phyloP scores from a whole-genome alignment of 2,888 invertebrate genomes.

The Cerceris rybyensis region DNA sequence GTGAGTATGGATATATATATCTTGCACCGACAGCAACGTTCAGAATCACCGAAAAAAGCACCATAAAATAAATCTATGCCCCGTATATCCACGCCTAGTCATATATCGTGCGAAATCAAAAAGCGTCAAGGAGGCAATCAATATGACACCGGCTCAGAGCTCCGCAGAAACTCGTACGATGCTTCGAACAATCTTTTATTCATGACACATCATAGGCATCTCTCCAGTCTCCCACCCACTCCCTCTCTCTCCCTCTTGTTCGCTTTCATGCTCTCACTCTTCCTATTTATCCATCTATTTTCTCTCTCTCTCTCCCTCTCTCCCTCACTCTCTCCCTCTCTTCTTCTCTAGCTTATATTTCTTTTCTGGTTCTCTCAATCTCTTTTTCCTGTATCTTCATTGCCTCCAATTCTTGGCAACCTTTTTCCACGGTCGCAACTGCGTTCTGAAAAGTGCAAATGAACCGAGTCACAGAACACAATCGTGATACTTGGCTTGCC shows the following conservation, averaged over 20 bases:
- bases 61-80: slow-evolving; percentile 25
- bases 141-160: slow-evolving; percentile 20
- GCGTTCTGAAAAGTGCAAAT: too few relatives aligned
- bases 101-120: slow-evolving; percentile 28
- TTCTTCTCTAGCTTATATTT: too few relatives aligned
- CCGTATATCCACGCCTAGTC: slow-evolving; percentile 17
- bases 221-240: slow-evolving; percentile 11
- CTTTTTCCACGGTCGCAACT: too few relatives aligned
- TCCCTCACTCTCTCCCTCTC: neutral
- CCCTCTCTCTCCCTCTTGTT: neutral
- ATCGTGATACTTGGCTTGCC: too few relatives aligned
- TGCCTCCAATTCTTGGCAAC: too few relatives aligned
- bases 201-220: slow-evolving; percentile 35
- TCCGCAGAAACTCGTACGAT: slow-evolving; percentile 31
- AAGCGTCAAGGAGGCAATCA: slow-evolving; percentile 42
- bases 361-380: too few relatives aligned
- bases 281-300: neutral
- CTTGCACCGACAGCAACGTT: neutral
- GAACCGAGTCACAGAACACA: too few relatives aligned
- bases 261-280: neutral
- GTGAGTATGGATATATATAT: too few relatives aligned
- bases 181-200: slow-evolving; percentile 55
- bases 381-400: too few relatives aligned
- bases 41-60: slow-evolving; percentile 12
- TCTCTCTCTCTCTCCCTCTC: neutral